These are phyloP conservation scores for Phymorhynchus buccinoides DNA, from an alignment of 1,140 invertebrate genomes.

Conservation along the genomic window DNA sequence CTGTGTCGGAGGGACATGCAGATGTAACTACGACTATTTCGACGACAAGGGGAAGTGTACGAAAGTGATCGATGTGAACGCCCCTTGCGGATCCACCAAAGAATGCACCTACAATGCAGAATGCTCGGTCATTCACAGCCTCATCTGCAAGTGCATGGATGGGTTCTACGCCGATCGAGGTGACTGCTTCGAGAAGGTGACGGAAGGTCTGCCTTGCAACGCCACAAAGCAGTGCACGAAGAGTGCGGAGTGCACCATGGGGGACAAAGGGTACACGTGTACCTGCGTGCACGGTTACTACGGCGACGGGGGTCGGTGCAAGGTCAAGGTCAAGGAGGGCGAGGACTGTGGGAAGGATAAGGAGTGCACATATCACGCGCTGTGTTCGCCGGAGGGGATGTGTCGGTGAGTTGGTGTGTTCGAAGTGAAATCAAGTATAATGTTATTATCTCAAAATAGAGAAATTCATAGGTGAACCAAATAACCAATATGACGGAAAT, in stretches of 20 bases:
- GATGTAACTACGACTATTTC: constrained; percentile 39
- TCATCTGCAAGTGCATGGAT: constrained; percentile 39
- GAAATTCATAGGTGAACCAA: too few relatives aligned
- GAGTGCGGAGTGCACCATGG: constrained; percentile 26
- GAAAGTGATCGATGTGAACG: constrained; percentile 24
- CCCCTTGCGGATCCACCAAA: constrained; percentile 17
- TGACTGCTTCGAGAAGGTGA: constrained; percentile 38
- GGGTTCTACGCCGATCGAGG: constrained; percentile 40
- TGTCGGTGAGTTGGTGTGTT: background rate
- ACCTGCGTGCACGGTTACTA: constrained; percentile 42
- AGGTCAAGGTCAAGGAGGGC: constrained; percentile 20
- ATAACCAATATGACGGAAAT: too few relatives aligned
- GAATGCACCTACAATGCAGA: constrained; percentile 42
- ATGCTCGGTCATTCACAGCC: constrained; percentile 26
- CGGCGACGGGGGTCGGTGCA: constrained; percentile 31
- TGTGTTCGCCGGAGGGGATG: constrained; percentile 15
- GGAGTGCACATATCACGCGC: constrained; percentile 38
- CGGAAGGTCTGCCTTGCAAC: constrained; percentile 34
- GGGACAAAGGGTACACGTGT: constrained; percentile 23
- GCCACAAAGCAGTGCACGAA: constrained; percentile 37
- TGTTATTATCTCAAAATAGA: too few relatives aligned
- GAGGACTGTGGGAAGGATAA: constrained; percentile 10
- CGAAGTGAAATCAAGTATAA: too few relatives aligned
- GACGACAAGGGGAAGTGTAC: constrained; percentile 29
- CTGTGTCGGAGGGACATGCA: constrained; percentile 5